Percentiles rank a stretch among this genome's conserved stretches.
These are phyloP conservation scores for Drosophila testacea DNA, from an alignment of 2,888 invertebrate genomes.

Conservation along the genomic window DNA sequence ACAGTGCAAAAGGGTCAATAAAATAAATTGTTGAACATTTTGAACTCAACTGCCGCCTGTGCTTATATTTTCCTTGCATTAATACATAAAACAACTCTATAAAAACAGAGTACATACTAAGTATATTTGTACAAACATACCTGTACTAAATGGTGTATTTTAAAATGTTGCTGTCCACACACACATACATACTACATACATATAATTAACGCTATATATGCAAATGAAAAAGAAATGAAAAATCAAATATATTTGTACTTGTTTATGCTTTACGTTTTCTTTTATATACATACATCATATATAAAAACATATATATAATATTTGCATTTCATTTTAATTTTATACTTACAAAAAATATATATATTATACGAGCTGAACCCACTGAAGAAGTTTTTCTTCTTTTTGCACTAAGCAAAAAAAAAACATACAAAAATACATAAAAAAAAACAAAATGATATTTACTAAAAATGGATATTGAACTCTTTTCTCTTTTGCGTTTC, in stretches of 20 bases:
- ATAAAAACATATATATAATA: conserved; percentile 33
- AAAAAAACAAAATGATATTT: conserved; percentile 19
- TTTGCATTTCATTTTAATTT: conserved; percentile 75
- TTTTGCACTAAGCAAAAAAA: conserved; percentile 71
- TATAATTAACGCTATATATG: conserved; percentile 52
- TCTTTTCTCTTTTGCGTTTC: conserved; percentile 60
- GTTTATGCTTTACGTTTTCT: conserved; percentile 60
- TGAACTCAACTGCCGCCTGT: conserved; percentile 46
- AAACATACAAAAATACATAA: conserved; percentile 28
- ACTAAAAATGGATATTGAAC: conserved; percentile 47
- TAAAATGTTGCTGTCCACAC: conserved; percentile 76
- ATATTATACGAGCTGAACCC: conserved; percentile 76
- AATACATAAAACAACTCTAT: conserved; percentile 30
- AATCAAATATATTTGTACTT: conserved; percentile 51
- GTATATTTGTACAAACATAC: conserved; percentile 29
- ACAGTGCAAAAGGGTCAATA: conserved; percentile 22
- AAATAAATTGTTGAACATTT: conserved; percentile 11
- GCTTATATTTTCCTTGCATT: conserved; percentile 50
- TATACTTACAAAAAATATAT: conserved; percentile 54
- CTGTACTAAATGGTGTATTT: conserved; percentile 63
- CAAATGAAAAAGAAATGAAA: conserved; percentile 31
- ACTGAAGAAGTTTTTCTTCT: conserved; percentile 78
- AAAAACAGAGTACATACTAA: conserved; percentile 35
- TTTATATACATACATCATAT: conserved; percentile 21
- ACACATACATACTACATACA: conserved; percentile 36